Conservation (phyloP, 2,797 vertebrate genomes). For the Graptemys geographica region DNA sequence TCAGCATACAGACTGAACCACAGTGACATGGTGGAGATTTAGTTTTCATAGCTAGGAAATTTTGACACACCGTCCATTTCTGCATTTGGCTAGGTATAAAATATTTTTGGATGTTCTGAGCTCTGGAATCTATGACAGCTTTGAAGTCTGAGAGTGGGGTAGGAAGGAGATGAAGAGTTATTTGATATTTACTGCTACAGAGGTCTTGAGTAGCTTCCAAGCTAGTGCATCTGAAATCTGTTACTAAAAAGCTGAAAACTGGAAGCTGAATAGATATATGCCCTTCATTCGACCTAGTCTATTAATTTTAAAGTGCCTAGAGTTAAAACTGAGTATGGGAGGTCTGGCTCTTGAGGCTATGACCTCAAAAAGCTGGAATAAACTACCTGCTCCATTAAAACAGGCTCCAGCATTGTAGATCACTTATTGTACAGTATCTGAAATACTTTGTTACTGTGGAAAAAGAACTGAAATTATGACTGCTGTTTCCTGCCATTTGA, state of each 20-base stretch:
- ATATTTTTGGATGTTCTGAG: neutral
- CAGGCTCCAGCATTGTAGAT: neutral
- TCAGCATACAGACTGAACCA: neutral
- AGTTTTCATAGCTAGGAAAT: slow-evolving; percentile 16
- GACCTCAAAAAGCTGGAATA: neutral
- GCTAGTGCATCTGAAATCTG: slow-evolving; percentile 7
- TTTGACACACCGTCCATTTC: neutral
- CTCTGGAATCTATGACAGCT: slow-evolving; percentile 17
- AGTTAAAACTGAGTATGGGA: neutral
- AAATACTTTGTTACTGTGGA: neutral
- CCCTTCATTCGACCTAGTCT: slow-evolving; percentile 8
- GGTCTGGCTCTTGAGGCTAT: neutral
- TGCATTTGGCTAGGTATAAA: slow-evolving; percentile 15
- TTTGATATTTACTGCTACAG: neutral
- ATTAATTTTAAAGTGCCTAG: neutral
- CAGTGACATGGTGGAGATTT: neutral
- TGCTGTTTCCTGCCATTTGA: neutral
- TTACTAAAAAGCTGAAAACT: slow-evolving; percentile 17
- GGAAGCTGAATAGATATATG: neutral
- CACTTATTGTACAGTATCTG: neutral
- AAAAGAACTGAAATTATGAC: neutral
- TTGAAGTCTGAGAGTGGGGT: slow-evolving; percentile 20
- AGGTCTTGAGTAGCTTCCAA: neutral
- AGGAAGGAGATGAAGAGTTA: slow-evolving; percentile 3
- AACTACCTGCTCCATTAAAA: slow-evolving; percentile 30